Evolutionary conservation across 1,140 invertebrate species (phyloP).

Genomic region (Latrodectus geometricus): DNA sequence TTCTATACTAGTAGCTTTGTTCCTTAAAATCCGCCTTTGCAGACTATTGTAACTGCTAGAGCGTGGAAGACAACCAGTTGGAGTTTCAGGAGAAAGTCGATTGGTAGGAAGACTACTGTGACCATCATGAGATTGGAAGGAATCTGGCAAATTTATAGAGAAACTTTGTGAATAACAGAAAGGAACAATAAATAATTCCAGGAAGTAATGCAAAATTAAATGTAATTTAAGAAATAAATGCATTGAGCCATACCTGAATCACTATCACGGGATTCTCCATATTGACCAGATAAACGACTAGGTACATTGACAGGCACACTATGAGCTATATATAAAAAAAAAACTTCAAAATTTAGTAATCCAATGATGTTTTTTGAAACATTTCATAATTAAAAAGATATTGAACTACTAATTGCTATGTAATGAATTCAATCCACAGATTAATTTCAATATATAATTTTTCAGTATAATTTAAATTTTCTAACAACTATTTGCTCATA

Average conservation of each 20-base stretch:
- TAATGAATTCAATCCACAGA: no score
- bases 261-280: slow-evolving; percentile 39
- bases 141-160: slow-evolving; percentile 23
- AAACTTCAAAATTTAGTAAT: no score
- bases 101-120: slow-evolving; percentile 47
- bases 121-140: slow-evolving; percentile 57
- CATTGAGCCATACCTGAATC: slow-evolving; percentile 40
- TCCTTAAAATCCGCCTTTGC: slow-evolving; percentile 73
- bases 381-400: no score
- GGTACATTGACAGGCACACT: slow-evolving; percentile 70
- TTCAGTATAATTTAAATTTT: no score
- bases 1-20: slow-evolving; percentile 73
- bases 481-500: no score
- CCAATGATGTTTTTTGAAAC: no score
- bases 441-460: no score
- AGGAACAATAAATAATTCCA: background rate
- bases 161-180: background rate
- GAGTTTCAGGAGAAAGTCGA: slow-evolving; percentile 41
- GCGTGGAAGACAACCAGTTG: slow-evolving; percentile 47
- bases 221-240: no score
- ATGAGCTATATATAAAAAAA: slow-evolving; percentile 65
- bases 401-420: no score
- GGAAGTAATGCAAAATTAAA: no score
- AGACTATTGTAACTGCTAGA: slow-evolving; percentile 71
- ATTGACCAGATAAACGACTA: slow-evolving; percentile 55